Base-by-base conservation (phyloP, 2,888 invertebrate genomes). In the Branchellion lobata region DNA sequence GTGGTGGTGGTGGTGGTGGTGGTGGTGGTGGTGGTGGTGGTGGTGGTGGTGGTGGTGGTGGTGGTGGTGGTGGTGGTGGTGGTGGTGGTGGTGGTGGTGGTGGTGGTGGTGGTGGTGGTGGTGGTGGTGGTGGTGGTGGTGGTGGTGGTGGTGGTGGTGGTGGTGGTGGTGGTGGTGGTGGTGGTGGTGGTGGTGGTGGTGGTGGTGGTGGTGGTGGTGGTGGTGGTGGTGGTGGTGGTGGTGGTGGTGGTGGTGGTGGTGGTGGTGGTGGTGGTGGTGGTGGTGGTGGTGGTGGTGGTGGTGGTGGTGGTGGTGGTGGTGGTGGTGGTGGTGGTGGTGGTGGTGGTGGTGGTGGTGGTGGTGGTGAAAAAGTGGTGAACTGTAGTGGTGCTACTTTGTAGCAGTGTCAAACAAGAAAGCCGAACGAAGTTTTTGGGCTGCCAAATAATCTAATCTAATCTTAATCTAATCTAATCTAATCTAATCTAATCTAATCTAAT, bases 91-190 rank as follows among this genome's bases (percentile, higher is more conserved):
- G 65, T 65, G 29, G 65, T 29, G n/a, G 65, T 65, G 29, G 65
- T 65, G 29, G 65, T 65, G 21, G 24, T 65, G 29, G 65, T 65
- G 84, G 82, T 65, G 73, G 73, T 18, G 40, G 24, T 40, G 47
- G 34, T 73, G 18, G 47, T 27, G 36, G 2, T 29, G 24, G 65
- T 65, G 65, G 65, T 27, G n/a, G n/a, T 65, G 65, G 29, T 65
- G 65, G 29, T 65, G 65, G 29, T 65, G 65, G 29, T 65, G 65
- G 29, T 31, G 36, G 31, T 33, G 31, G 72, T 33, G 31, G n/a
- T 65, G 65, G 29, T 65, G n/a, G 65, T 65, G 65, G 65, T 65
- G 65, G 29, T 3, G 65, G 29, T 29, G 29, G 29, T 65, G 65
- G 29, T 65, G 65, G 65, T 65, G 65, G 65, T 65, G 8, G 29